These are phyloP conservation scores for Salvator merianae DNA, from an alignment of 2,113 vertebrate species.

Conservation along the genomic window DNA sequence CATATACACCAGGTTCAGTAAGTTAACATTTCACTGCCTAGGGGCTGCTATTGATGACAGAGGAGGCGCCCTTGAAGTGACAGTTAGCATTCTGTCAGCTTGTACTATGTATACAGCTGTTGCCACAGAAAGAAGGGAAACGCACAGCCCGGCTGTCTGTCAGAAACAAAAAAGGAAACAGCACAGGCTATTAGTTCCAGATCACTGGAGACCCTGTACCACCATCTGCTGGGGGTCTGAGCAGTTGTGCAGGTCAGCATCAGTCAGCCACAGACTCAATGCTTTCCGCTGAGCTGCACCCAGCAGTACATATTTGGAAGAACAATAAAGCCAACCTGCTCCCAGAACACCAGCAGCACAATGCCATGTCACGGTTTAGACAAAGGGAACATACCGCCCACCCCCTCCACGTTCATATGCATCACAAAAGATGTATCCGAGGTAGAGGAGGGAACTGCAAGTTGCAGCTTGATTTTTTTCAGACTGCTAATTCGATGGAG, in stretches of 20 bases:
- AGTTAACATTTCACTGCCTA: slow-evolving; percentile 12
- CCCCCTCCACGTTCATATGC: slow-evolving; percentile 76
- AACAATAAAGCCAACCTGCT: slow-evolving; percentile 86
- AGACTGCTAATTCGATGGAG: slow-evolving; percentile 39
- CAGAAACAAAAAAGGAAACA: slow-evolving; percentile 87
- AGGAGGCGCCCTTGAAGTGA: slow-evolving; percentile 48
- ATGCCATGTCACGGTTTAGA: slow-evolving; percentile 74
- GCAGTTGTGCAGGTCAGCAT: slow-evolving; percentile 83
- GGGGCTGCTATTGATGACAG: slow-evolving; percentile 40
- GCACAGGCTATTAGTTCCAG: slow-evolving; percentile 90
- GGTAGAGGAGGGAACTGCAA: slow-evolving; percentile 26
- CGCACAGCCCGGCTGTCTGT: slow-evolving; percentile 70
- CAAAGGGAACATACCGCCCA: slow-evolving; percentile 73
- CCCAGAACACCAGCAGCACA: slow-evolving; percentile 71
- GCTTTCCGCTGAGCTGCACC: slow-evolving; percentile 75
- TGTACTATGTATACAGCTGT: slow-evolving; percentile 69
- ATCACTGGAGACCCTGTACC: slow-evolving; percentile 83
- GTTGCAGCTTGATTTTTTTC: slow-evolving; percentile 62
- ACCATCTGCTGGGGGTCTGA: slow-evolving; percentile 88
- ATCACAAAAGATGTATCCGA: slow-evolving; percentile 77
- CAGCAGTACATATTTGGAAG: slow-evolving; percentile 79
- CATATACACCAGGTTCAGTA: slow-evolving; percentile 3
- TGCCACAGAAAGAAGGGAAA: slow-evolving; percentile 60
- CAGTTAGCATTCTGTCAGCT: slow-evolving; percentile 56
- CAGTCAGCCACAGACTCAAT: slow-evolving; percentile 73